Evolutionary conservation across 2,113 vertebrate species (phyloP).

Genomic region (Dendropsophus ebraccatus): DNA sequence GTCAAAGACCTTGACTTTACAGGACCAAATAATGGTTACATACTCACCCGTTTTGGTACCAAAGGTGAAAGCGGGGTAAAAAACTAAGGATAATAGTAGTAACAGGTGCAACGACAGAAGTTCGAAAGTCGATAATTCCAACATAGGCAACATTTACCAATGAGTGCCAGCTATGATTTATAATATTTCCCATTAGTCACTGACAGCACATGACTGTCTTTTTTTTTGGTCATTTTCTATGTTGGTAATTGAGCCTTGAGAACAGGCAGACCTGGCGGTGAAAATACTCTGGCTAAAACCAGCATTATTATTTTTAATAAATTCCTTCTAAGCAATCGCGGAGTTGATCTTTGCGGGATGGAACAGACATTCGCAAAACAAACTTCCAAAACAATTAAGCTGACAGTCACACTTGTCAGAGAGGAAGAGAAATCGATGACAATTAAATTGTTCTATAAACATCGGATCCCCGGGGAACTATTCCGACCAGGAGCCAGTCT

Average conservation of each 20-base stretch:
- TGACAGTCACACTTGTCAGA: constrained; percentile 67
- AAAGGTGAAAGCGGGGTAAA: not conserved
- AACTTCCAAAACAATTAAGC: constrained; percentile 64
- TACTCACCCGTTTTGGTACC: not conserved
- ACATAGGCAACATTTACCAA: not conserved
- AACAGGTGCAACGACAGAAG: no score
- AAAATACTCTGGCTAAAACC: not conserved
- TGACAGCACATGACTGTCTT: not conserved
- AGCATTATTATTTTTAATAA: constrained; percentile 18
- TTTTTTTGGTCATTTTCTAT: not conserved
- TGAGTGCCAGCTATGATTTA: not conserved
- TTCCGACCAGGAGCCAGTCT: constrained; percentile 74
- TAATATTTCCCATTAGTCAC: constrained; percentile 24
- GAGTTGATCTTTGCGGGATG: constrained; percentile 57
- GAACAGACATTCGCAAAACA: constrained; percentile 58
- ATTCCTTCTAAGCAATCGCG: not conserved
- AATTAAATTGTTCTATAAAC: constrained; percentile 75
- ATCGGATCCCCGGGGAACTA: constrained; percentile 68
- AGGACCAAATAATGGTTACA: no score
- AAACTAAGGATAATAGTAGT: not conserved
- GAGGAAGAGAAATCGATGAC: constrained; percentile 74
- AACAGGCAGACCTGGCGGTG: not conserved
- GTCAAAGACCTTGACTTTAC: no score
- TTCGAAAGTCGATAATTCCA: not conserved
- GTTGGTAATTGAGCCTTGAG: not conserved